A percentile compares a stretch with the other conserved stretches of the same genome.
These are phyloP conservation scores for Agrotis clavis DNA, from an alignment of 2,888 invertebrate genomes.

Conservation along the genomic window DNA sequence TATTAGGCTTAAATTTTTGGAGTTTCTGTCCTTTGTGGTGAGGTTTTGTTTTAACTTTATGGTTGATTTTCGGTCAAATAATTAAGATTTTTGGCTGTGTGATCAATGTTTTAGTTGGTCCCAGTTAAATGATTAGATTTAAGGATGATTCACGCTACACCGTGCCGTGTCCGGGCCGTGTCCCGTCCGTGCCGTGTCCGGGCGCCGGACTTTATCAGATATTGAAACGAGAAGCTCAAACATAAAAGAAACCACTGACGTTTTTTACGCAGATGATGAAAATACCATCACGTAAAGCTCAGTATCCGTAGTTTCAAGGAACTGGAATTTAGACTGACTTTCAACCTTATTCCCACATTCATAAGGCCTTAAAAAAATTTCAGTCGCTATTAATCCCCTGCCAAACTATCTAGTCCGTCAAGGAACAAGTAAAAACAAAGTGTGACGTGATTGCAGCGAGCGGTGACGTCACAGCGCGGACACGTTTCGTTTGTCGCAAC, in stretches of 20 bases:
- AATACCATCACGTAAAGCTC: too few species aligned
- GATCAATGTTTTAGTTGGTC: too few species aligned
- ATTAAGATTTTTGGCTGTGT: not conserved
- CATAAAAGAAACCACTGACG: not conserved
- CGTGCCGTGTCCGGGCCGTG: too few species aligned
- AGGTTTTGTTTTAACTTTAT: not conserved
- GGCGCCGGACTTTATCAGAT: too few species aligned
- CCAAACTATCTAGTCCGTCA: not conserved
- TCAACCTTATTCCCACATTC: too few species aligned
- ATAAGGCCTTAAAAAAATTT: not conserved
- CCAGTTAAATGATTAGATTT: not conserved
- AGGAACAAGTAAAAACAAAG: conserved; percentile 38
- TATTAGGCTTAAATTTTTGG: conserved; percentile 67
- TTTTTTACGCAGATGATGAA: not conserved
- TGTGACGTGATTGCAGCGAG: conserved; percentile 45
- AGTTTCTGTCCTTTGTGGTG: conserved; percentile 23
- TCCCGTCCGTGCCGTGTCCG: too few species aligned
- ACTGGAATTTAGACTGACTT: not conserved
- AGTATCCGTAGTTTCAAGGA: not conserved
- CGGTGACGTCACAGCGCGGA: conserved; percentile 52
- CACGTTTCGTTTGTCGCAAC: conserved; percentile 49
- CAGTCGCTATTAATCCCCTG: not conserved
- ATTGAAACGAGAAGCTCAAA: too few species aligned
- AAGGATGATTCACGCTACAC: too few species aligned
- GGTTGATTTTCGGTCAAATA: not conserved